phyloP scores from a whole-genome alignment of 2,797 vertebrate species.

The Sebastes flavidus region DNA sequence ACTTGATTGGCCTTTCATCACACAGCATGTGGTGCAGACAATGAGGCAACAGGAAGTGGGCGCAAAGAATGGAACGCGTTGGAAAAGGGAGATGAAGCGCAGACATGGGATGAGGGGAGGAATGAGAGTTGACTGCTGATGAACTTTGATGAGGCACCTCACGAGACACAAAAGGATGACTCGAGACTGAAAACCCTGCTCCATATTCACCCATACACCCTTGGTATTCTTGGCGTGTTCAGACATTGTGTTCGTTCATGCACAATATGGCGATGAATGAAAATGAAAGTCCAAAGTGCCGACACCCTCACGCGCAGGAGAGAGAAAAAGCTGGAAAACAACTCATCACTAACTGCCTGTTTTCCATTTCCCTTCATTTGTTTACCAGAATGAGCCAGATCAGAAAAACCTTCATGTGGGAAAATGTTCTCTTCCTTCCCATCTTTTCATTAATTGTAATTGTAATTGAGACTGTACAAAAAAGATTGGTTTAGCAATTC shows the following conservation, averaged over 20 bases:
- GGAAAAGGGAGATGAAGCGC: constrained; percentile 27
- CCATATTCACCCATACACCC: background rate
- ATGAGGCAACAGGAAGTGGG: constrained; percentile 48
- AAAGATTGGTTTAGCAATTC: background rate
- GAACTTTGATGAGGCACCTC: constrained; percentile 32
- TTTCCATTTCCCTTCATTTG: constrained; percentile 35
- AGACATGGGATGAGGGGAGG: constrained; percentile 22
- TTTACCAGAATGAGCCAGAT: constrained; percentile 40
- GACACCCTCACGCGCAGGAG: background rate
- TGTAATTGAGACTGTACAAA: background rate
- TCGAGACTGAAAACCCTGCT: background rate
- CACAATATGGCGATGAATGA: constrained; percentile 14
- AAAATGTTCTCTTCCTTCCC: background rate
- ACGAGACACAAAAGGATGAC: background rate
- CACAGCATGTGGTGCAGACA: constrained; percentile 63
- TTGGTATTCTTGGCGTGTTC: background rate
- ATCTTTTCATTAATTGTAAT: constrained; percentile 8
- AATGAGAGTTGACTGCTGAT: constrained; percentile 32
- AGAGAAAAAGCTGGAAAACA: background rate
- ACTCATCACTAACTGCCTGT: constrained; percentile 34
- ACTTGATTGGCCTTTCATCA: constrained; percentile 75
- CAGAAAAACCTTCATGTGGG: constrained; percentile 18
- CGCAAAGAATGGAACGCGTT: constrained; percentile 19
- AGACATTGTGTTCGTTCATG: constrained; percentile 12
- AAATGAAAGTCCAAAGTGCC: background rate